These are phyloP conservation scores for Spodoptera litura DNA, from an alignment of 1,140 invertebrate genomes.

Conservation along the genomic window DNA sequence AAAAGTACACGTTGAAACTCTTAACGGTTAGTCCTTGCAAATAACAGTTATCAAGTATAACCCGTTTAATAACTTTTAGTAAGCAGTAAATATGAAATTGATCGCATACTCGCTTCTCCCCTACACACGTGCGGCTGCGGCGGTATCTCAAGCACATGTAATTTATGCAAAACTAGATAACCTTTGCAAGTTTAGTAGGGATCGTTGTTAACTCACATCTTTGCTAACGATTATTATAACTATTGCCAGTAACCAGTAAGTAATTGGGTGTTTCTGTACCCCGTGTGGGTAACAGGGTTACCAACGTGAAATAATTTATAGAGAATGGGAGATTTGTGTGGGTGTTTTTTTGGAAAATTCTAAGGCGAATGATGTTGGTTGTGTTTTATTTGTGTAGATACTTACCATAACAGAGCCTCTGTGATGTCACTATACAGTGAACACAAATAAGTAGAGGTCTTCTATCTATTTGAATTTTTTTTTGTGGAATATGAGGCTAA, in stretches of 20 bases:
- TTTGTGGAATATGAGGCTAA: too few relatives aligned
- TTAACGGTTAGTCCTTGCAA: too few relatives aligned
- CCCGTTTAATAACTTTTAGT: too few relatives aligned
- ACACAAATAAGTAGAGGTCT: too few relatives aligned
- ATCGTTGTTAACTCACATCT: slow-evolving; percentile 31
- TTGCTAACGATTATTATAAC: slow-evolving; percentile 30
- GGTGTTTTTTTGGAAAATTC: background rate
- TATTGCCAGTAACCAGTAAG: slow-evolving; percentile 27
- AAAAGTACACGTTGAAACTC: too few relatives aligned
- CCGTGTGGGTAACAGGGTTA: slow-evolving; percentile 9
- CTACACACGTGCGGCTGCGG: background rate
- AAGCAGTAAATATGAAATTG: background rate
- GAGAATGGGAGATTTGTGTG: background rate
- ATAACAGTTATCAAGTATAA: too few relatives aligned
- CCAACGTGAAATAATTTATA: background rate
- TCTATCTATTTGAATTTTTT: too few relatives aligned
- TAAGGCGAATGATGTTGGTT: background rate
- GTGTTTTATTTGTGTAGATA: too few relatives aligned
- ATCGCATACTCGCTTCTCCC: background rate
- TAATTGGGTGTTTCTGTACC: slow-evolving; percentile 26
- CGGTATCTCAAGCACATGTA: slow-evolving; percentile 26
- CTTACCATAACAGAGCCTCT: too few relatives aligned
- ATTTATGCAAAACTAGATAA: slow-evolving; percentile 37
- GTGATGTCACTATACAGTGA: too few relatives aligned
- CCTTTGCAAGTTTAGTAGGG: slow-evolving; percentile 18